Conservation (phyloP, 2,113 vertebrate species). For the Sminthopsis crassicaudata region DNA sequence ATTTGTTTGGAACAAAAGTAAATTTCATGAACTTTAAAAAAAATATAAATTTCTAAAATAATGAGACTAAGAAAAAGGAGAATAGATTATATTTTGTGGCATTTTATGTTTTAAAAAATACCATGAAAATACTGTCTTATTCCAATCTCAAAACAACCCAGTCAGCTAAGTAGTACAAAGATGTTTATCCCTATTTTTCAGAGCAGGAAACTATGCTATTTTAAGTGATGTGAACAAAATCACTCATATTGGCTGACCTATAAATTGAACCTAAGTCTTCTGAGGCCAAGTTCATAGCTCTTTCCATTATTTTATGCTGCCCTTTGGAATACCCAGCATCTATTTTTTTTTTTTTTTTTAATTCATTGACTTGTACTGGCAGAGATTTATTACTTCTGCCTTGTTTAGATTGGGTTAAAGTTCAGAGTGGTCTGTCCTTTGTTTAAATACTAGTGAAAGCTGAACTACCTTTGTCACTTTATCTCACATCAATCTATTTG, state of each 20-base stretch:
- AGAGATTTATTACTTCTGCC: constrained; percentile 6
- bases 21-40: neutral
- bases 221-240: neutral
- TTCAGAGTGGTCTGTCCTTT: neutral
- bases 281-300: neutral
- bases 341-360: neutral
- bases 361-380: neutral
- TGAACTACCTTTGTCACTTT: neutral
- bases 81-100: neutral
- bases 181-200: constrained; percentile 1
- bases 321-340: neutral
- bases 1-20: neutral
- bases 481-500: neutral
- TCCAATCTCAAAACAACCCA: neutral
- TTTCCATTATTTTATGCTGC: neutral
- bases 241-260: neutral
- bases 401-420: neutral
- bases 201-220: neutral
- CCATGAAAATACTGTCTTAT: neutral
- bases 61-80: neutral
- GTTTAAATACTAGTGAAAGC: neutral
- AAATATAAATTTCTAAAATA: neutral
- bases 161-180: neutral
- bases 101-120: neutral
- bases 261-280: neutral